Base-by-base conservation (phyloP, 2,888 invertebrate genomes). In the Teleogryllus oceanicus region DNA sequence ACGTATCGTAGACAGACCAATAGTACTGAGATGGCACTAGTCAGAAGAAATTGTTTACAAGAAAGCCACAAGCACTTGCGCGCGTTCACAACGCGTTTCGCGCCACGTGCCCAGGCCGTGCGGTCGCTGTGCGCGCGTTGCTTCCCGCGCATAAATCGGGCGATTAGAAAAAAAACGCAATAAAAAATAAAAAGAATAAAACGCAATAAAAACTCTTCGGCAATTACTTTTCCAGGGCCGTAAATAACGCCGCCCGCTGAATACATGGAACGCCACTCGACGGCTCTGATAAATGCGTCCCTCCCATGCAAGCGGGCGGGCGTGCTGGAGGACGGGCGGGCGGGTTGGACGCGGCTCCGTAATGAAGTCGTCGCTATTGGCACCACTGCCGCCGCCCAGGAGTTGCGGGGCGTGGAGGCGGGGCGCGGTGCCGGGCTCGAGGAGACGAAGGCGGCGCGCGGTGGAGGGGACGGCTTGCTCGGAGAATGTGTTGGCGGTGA, bases 261-360 rank as follows among this genome's bases (percentile, higher is more conserved):
- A 62, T 62, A 62, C 62, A 62, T 62, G 62, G 62, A 62, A 62
- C 62, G n/a, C 62, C 62, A 62, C 62, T 62, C 62, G 62, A 62
- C 62, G 62, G 13, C 62, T n/a, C 62, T 62, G 62, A 62, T 62
- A 62, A 62, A 62, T 62, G 62, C 16, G 62, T 18, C 62, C 16
- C 62, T 62, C 62, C 62, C 62, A 62, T 62, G 62, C 62, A 11
- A 62, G 16, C 62, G 62, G 62, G 62, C 62, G 62, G 4, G 62
- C 62, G 13, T 5, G 37, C 37, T 37, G 37, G 37, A 37, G 37
- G 37, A 37, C 37, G 37, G 37, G 37, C 37, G 37, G 37, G 37
- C 37, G 37, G 37, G 37, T 1, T 37, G 37, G 37, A 37, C 62
- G 62, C 62, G 13, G 62, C 62, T 62, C 10, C 62, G 62, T 62